Evolutionary conservation across 2,113 vertebrate species (phyloP).

Genomic region (Saccopteryx leptura): DNA sequence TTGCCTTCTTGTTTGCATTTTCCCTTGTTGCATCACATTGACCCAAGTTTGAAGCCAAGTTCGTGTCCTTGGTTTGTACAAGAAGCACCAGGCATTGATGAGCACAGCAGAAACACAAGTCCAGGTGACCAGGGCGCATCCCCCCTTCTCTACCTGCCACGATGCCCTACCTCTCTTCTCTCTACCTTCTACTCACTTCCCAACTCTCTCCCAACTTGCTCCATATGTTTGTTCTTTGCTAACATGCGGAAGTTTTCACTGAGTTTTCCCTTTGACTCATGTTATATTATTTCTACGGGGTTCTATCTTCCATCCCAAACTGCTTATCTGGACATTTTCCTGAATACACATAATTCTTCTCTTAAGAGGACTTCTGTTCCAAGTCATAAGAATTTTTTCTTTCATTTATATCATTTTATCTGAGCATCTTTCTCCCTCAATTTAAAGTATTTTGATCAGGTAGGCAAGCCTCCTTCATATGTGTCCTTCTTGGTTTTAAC

Average conservation of each 20-base stretch:
- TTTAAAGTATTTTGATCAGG: not conserved
- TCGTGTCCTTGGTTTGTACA: not conserved
- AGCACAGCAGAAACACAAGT: not conserved
- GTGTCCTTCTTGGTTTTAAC: slow-evolving; percentile 28
- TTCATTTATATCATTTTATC: slow-evolving; percentile 20
- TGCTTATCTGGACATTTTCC: not conserved
- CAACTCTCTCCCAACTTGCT: not conserved
- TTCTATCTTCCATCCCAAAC: slow-evolving; percentile 14
- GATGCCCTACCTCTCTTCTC: not conserved
- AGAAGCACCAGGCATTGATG: not conserved
- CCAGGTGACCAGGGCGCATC: not conserved
- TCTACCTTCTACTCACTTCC: not conserved
- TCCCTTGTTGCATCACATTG: not conserved
- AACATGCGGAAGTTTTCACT: not conserved
- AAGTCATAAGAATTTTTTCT: not conserved
- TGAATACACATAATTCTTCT: not conserved
- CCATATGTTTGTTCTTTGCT: not conserved
- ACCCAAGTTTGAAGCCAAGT: not conserved
- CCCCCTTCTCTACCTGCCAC: not conserved
- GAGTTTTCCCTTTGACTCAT: not conserved
- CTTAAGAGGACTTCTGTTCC: not conserved
- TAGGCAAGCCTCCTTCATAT: not conserved
- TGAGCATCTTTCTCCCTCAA: not conserved
- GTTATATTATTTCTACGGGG: not conserved
- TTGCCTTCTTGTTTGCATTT: not conserved